Evolutionary conservation across 2,888 invertebrate genomes (phyloP).

Genomic region (Belgica antarctica): DNA sequence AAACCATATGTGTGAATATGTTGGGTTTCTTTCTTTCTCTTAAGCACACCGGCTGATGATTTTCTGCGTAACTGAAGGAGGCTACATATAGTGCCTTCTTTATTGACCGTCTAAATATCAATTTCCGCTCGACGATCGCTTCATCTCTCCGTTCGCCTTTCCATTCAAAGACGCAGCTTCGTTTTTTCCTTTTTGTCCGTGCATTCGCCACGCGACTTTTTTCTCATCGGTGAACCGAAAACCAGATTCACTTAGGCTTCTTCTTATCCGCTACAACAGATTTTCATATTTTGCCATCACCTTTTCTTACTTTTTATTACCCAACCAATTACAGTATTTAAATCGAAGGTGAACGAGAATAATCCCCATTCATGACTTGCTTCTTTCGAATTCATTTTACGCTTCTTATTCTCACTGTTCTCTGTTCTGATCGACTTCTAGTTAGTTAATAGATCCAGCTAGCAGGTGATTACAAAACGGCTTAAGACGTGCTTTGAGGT

Average conservation of each 20-base stretch:
- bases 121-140: conserved; percentile 38
- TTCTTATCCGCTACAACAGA: conserved; percentile 10
- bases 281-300: conserved; percentile 39
- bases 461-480: conserved; percentile 32
- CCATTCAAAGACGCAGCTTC: background rate
- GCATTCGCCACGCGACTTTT: conserved; percentile 44
- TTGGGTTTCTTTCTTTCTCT: background rate
- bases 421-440: conserved; percentile 6
- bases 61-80: conserved; percentile 39
- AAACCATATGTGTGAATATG: conserved; percentile 33
- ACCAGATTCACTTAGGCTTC: conserved; percentile 35
- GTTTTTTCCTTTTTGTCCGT: conserved; percentile 19
- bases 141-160: background rate
- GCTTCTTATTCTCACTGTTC: too few relatives aligned
- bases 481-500: too few relatives aligned
- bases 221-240: conserved; percentile 33
- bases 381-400: conserved; percentile 15
- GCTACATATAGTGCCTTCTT: conserved; percentile 11
- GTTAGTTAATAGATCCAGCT: conserved; percentile 35
- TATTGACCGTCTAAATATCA: conserved; percentile 42
- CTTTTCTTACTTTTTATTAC: conserved; percentile 33
- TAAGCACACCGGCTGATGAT: background rate
- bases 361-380: conserved; percentile 41
- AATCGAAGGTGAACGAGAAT: conserved; percentile 42
- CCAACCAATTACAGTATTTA: conserved; percentile 42